Base-by-base conservation (phyloP, 2,797 vertebrate species). In the Brachyrhaphis roseni region DNA sequence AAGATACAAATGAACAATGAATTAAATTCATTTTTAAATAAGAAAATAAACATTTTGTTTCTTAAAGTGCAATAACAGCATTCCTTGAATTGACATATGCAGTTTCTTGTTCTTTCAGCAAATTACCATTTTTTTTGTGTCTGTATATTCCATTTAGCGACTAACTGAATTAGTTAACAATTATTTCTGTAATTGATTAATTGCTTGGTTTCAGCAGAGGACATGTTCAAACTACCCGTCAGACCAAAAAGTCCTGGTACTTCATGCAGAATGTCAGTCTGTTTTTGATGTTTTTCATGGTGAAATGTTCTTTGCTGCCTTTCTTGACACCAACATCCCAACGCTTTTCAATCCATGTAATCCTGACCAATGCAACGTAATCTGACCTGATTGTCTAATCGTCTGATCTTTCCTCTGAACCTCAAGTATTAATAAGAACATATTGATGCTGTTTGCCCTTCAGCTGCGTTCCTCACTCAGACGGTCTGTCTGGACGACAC, bases 381-480 rank as follows among this genome's bases (percentile, higher is more conserved):
- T 20, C 16, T 36, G 36, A 41, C 41, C 36, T 8, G 10, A 41
- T 12, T 68, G 20, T 41, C 62, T 64, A 23, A 10, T 3, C 11
- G 20, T n/a, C 39, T n/a, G 28, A 28, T 46, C 28, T 34, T 36
- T 8, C 45, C 28, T 16, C 23, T 71, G 39, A 20, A 39, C 11
- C n/a, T 72, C 76, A 59, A 62, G 20, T 28, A 5, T 51, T 49
- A 39, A 74, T 41, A 1, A 15, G 68, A 45, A 45, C 26, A 8
- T 45, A 28, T 45, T 45, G 0, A 77, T 75, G 0, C 68, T 23
- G 15, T 57, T 5, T 68, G 64, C 80, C 82, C 86, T 92, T 51
- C 94, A 99, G 98, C 97, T 82, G 98, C 98, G 83, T 99, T 99
- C 95, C 96, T 99, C 84, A 99, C 98, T 79, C 98, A 99, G 95